Evolutionary conservation across 2,888 invertebrate species (phyloP).

Genomic region (Ichneumoninae sp.): DNA sequence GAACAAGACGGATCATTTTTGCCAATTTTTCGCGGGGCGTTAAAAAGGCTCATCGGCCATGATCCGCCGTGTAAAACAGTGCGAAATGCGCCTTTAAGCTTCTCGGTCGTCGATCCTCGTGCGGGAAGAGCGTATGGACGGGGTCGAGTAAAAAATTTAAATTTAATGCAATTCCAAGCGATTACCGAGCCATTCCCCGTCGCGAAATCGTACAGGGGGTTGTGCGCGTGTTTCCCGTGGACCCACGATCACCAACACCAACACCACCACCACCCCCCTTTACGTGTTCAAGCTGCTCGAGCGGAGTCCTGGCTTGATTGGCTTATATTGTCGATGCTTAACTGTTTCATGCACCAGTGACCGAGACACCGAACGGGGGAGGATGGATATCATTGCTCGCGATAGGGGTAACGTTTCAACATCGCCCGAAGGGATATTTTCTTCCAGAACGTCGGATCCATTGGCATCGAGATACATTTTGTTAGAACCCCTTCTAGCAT

Average conservation of each 20-base stretch:
- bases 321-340: slow-evolving; percentile 84
- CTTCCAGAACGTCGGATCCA: slow-evolving; percentile 62
- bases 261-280: slow-evolving; percentile 55
- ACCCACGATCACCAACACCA: slow-evolving; percentile 1
- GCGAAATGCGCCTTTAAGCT: not conserved
- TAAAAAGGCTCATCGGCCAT: no score
- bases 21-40: no score
- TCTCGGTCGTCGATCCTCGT: not conserved
- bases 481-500: not conserved
- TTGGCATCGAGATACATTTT: slow-evolving; percentile 17
- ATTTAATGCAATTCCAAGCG: slow-evolving; percentile 83
- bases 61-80: no score
- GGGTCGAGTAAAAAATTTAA: slow-evolving; percentile 79
- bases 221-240: slow-evolving; percentile 45
- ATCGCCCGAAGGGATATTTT: slow-evolving; percentile 72
- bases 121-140: slow-evolving; percentile 40
- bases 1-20: no score
- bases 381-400: slow-evolving; percentile 72
- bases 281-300: slow-evolving; percentile 74
- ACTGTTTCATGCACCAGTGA: slow-evolving; percentile 84
- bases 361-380: slow-evolving; percentile 73
- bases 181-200: slow-evolving; percentile 78
- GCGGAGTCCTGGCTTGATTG: slow-evolving; percentile 78
- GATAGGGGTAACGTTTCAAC: slow-evolving; percentile 83
- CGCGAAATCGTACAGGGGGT: slow-evolving; percentile 10